phyloP scores from a whole-genome alignment of 2,113 vertebrate genomes.

The Corythoichthys intestinalis region DNA sequence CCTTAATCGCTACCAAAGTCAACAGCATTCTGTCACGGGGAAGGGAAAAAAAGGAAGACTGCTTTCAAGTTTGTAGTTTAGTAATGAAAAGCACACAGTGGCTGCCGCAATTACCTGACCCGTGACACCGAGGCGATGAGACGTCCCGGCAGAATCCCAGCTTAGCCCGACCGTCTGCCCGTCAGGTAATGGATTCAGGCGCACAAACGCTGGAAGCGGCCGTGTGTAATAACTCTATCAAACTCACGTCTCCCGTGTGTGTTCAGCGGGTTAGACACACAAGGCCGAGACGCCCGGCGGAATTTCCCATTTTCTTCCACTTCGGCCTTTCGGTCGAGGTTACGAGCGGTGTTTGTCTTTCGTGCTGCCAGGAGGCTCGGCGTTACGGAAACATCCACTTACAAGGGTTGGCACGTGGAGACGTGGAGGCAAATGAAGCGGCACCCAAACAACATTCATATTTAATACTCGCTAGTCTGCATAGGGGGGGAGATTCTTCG shows the following conservation, averaged over 20 bases:
- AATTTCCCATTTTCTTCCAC: constrained; percentile 66
- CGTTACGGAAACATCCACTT: constrained; percentile 71
- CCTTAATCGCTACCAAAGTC: constrained; percentile 55
- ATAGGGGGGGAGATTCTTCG: background rate
- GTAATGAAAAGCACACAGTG: constrained; percentile 77
- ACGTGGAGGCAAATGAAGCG: constrained; percentile 45
- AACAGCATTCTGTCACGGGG: constrained; percentile 57
- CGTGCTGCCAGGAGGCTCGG: constrained; percentile 38
- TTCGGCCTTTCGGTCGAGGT: constrained; percentile 54
- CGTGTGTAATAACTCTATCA: constrained; percentile 74
- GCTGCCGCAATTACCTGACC: constrained; percentile 66
- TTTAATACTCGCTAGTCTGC: constrained; percentile 43
- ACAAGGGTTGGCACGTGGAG: constrained; percentile 50
- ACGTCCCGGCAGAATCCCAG: constrained; percentile 56
- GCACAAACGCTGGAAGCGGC: constrained; percentile 56
- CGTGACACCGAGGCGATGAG: constrained; percentile 60
- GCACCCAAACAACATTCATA: constrained; percentile 66
- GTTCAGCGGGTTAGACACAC: constrained; percentile 74
- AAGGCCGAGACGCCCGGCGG: constrained; percentile 61
- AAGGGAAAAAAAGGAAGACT: constrained; percentile 43
- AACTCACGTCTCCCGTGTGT: constrained; percentile 74
- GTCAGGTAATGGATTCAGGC: constrained; percentile 65
- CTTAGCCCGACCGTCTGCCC: constrained; percentile 40
- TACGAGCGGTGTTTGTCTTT: constrained; percentile 66
- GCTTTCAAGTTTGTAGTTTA: constrained; percentile 69